Evolutionary conservation across 2,113 vertebrate species (phyloP), one percentile per base, ranked within the genome.

Genomic region (Dipodomys stephensi): DNA sequence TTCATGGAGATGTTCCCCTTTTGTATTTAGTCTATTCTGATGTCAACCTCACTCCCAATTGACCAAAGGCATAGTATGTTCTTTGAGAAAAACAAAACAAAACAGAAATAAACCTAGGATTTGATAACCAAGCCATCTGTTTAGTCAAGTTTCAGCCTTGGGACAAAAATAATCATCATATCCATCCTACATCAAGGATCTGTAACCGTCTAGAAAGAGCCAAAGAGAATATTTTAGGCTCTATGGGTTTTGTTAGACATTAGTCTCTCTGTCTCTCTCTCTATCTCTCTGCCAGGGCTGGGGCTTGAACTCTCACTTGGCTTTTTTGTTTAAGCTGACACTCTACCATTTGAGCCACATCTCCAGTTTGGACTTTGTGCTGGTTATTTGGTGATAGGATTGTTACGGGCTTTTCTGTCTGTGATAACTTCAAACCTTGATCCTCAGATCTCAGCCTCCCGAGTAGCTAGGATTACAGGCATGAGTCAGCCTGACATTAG

Each of bases 81-180:
- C n/a, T 32, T 77, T 72, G 12, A 77, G 16, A 39, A 39, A 39
- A 39, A 39, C 39, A 84, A 27, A 96, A 57, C 53, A 57, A 57
- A 92, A 73, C 57, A 95, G 49, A 94, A 93, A 94, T 74, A 92
- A 91, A 87, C 72, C 65, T 7, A 72, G 44, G 25, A 60, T 77
- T 62, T 53, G 27, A 19, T 93, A 78, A 91, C 27, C 23, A 95
- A 57, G 44, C 53, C 23, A 23, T 92, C 27, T 91, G 46, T 76
- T 69, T 23, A 74, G 60, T 15, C 69, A 95, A 49, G 25, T 68
- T 73, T 39, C 89, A 92, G 44, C 28, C 53, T 82, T 88, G 19
- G 32, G 78, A 90, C 1, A 87, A 84, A 95, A 57, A 87, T 81
- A 95, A 57, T 79, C 27, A 83, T 32, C 77, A 94, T 10, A 49